Conservation (phyloP, 2,797 vertebrate genomes). For the Onychomys torridus region DNA sequence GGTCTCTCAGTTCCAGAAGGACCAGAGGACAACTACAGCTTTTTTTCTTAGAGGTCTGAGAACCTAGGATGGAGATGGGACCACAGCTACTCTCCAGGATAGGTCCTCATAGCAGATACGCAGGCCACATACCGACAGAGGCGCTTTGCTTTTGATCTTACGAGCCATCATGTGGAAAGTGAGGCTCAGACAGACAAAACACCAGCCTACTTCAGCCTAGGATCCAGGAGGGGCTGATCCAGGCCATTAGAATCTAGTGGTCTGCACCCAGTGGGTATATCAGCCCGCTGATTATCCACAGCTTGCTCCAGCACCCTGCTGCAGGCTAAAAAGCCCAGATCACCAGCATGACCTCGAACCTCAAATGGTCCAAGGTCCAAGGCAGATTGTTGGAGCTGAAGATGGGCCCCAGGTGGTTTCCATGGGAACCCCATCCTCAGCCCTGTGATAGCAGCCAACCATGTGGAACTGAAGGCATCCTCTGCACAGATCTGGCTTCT, state of each 20-base stretch:
- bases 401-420: constrained; percentile 90
- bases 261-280: background rate
- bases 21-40: background rate
- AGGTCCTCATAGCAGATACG: background rate
- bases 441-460: constrained; percentile 74
- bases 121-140: background rate
- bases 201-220: background rate
- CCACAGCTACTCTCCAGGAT: background rate
- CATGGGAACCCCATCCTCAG: constrained; percentile 88
- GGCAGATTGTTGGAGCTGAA: constrained; percentile 89
- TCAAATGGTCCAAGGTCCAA: constrained; percentile 88
- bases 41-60: background rate
- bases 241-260: background rate
- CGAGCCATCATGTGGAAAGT: background rate
- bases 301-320: constrained; percentile 83
- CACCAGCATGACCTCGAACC: constrained; percentile 88
- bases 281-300: constrained; percentile 81
- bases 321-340: constrained; percentile 66
- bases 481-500: background rate
- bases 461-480: background rate
- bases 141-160: background rate
- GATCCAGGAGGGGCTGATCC: background rate
- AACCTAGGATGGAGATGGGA: background rate
- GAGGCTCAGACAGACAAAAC: background rate
- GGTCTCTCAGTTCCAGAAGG: background rate